Percentiles rank a stretch among this genome's conserved stretches.
Evolutionary conservation across 2,888 invertebrate genomes (phyloP).

Genomic region (Cheilosia soror): DNA sequence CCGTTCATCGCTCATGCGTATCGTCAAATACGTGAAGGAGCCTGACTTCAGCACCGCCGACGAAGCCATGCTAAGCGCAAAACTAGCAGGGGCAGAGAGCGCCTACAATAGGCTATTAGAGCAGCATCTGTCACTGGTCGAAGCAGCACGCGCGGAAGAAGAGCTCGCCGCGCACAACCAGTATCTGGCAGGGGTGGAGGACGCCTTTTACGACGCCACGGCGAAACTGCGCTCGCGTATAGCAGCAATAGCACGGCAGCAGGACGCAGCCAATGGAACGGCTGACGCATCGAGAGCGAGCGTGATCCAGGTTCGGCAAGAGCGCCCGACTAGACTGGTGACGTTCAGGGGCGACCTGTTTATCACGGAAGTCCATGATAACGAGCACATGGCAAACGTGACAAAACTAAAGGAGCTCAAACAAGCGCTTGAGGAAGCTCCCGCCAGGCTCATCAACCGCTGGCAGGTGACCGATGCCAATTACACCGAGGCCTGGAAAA

Average conservation of each 20-base stretch:
- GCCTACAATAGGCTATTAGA: neutral
- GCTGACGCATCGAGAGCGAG: neutral
- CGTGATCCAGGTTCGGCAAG: constrained; percentile 1
- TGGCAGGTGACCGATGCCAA: neutral
- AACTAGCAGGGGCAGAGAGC: too few species aligned
- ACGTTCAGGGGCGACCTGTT: neutral
- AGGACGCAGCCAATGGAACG: neutral
- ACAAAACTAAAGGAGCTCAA: too few species aligned
- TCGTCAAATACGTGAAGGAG: too few species aligned
- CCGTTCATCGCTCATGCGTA: constrained; percentile 3
- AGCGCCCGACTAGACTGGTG: neutral
- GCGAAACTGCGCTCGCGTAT: too few species aligned
- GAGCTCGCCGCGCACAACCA: neutral
- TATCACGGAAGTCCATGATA: too few species aligned
- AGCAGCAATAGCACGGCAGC: neutral
- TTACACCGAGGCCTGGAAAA: neutral
- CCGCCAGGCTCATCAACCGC: neutral
- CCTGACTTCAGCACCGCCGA: too few species aligned
- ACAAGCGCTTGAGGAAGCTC: neutral
- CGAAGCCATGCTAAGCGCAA: too few species aligned
- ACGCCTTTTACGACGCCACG: too few species aligned
- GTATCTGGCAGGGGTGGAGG: neutral
- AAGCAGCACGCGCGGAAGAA: neutral
- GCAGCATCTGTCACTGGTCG: neutral
- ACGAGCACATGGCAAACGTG: too few species aligned